Conservation (phyloP, 1,140 invertebrate genomes). For the Samia ricini region DNA sequence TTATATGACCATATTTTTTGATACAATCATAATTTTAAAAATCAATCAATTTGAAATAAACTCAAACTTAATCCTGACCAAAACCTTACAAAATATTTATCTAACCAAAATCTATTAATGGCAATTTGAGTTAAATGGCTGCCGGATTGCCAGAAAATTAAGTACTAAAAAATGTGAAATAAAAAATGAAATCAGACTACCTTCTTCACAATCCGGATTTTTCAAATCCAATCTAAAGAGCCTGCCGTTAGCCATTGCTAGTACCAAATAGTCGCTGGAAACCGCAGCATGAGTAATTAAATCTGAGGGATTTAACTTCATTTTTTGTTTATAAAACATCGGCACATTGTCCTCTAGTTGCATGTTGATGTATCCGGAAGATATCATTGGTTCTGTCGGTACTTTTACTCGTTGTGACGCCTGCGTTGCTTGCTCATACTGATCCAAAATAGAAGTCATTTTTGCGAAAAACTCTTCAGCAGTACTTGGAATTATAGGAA, state of each 20-base stretch:
- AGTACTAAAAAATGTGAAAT: too few species aligned
- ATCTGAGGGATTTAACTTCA: constrained; percentile 87
- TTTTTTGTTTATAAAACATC: constrained; percentile 88
- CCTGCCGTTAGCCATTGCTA: constrained; percentile 90
- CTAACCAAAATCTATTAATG: too few species aligned
- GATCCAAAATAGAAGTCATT: constrained; percentile 88
- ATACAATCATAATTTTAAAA: too few species aligned
- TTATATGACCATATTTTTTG: too few species aligned
- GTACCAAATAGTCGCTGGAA: constrained; percentile 88
- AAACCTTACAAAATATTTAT: too few species aligned
- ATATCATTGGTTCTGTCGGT: constrained; percentile 62
- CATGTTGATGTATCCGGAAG: constrained; percentile 84
- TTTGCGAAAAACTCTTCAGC: constrained; percentile 1
- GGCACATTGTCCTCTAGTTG: constrained; percentile 84
- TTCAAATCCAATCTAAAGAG: constrained; percentile 90
- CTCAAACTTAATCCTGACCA: too few species aligned
- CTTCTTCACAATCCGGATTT: constrained; percentile 86
- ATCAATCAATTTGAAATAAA: too few species aligned
- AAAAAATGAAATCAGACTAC: too few species aligned
- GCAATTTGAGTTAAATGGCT: too few species aligned
- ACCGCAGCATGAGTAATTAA: constrained; percentile 88
- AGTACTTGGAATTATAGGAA: too few species aligned
- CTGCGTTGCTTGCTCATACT: constrained; percentile 86
- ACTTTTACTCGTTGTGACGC: constrained; percentile 49
- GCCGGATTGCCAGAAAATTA: too few species aligned